A percentile compares a stretch with the other conserved stretches of the same genome.
Conservation (phyloP, 1,140 invertebrate species). For the Cydia amplana region DNA sequence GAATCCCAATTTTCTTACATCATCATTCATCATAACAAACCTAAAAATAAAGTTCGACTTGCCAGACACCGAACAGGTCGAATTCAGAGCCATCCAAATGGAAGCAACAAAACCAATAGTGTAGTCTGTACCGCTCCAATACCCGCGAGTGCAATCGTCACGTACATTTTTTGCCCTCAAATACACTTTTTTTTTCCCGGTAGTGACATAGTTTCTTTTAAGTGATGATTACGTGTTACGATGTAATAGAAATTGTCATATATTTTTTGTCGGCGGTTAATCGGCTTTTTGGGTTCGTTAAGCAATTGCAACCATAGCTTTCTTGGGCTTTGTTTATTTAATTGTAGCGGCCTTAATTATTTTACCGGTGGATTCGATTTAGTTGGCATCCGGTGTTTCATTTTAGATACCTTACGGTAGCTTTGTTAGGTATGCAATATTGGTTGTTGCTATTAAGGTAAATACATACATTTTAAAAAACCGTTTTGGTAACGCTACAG, state of each 20-base stretch:
- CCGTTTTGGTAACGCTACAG: neutral
- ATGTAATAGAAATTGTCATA: conserved; percentile 53
- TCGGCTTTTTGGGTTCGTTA: conserved; percentile 19
- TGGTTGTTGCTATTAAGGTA: neutral
- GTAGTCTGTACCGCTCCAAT: conserved; percentile 24
- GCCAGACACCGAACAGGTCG: conserved; percentile 2
- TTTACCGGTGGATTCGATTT: neutral
- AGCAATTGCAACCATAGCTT: conserved; percentile 21
- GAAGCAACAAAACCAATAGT: conserved; percentile 23
- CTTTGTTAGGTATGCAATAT: neutral
- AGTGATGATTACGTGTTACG: conserved; percentile 60
- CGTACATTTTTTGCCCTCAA: conserved; percentile 23
- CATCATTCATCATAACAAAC: neutral
- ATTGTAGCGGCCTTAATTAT: neutral
- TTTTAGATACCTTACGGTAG: neutral
- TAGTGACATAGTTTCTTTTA: conserved; percentile 62
- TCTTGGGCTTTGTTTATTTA: conserved; percentile 3
- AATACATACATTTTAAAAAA: neutral
- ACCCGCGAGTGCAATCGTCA: conserved; percentile 20
- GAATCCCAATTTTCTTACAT: neutral
- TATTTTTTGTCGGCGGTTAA: conserved; percentile 36
- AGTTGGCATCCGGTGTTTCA: neutral
- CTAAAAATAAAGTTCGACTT: neutral
- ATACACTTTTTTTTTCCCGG: conserved; percentile 41
- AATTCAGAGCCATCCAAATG: neutral